phyloP scores from a whole-genome alignment of 2,888 invertebrate species.

The Galerucella nymphaeae region DNA sequence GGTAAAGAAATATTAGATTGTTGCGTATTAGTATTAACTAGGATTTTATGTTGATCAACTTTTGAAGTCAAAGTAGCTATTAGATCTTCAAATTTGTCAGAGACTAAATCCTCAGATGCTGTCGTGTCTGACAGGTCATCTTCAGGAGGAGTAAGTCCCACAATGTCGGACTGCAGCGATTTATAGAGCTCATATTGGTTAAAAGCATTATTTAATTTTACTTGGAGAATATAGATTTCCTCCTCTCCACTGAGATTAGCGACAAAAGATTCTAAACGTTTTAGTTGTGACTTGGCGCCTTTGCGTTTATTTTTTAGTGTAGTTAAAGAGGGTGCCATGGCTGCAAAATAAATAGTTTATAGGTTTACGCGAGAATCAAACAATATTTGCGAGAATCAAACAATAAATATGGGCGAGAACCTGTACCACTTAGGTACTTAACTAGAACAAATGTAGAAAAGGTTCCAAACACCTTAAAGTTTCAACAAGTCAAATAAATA shows the following conservation, averaged over 20 bases:
- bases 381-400: too few relatives aligned
- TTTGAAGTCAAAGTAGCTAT: not conserved
- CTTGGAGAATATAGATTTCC: not conserved
- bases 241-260: not conserved
- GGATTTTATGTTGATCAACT: too few relatives aligned
- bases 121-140: not conserved
- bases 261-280: conserved; percentile 4
- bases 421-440: too few relatives aligned
- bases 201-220: not conserved
- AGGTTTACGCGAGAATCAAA: too few relatives aligned
- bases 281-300: not conserved
- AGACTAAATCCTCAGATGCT: conserved; percentile 1
- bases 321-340: conserved; percentile 3
- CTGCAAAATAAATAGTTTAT: too few relatives aligned
- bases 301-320: conserved; percentile 1
- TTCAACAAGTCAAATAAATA: not conserved
- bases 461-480: conserved; percentile 1
- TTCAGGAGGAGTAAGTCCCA: conserved; percentile 2
- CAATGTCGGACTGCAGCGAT: conserved; percentile 8
- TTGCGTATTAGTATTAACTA: not conserved
- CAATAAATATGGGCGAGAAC: too few relatives aligned
- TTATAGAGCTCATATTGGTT: conserved; percentile 3
- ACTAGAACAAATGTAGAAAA: conserved; percentile 2
- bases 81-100: conserved; percentile 6
- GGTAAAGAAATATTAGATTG: conserved; percentile 4